Evolutionary conservation across 2,888 invertebrate genomes (phyloP).

Genomic region (Cryptops parisi): DNA sequence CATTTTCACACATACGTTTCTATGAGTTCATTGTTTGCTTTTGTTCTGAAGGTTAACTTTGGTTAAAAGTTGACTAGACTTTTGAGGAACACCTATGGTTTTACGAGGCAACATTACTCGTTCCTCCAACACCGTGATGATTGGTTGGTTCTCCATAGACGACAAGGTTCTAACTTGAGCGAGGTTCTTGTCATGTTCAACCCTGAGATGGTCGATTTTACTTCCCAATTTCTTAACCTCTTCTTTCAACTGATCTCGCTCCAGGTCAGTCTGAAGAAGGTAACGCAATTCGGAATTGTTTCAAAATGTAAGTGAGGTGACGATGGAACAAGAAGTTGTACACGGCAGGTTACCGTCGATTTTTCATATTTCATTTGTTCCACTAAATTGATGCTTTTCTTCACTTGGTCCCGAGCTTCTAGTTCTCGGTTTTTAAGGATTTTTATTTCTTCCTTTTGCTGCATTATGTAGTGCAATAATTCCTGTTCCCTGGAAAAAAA

Average conservation of each 20-base stretch:
- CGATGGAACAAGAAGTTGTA: neutral
- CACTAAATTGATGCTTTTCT: neutral
- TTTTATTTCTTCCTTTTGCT: neutral
- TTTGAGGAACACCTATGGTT: no score
- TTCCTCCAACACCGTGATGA: neutral
- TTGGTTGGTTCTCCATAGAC: neutral
- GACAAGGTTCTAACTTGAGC: neutral
- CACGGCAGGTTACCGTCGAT: neutral
- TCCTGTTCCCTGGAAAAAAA: neutral
- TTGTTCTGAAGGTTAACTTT: no score
- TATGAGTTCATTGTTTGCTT: no score
- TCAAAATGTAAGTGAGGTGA: neutral
- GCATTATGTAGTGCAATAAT: neutral
- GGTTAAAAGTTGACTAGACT: neutral
- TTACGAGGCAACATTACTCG: neutral
- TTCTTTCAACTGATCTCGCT: neutral
- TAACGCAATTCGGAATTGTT: neutral
- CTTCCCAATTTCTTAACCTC: neutral
- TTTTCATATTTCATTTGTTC: neutral
- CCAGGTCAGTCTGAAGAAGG: neutral
- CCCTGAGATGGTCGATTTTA: neutral
- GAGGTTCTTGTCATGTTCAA: neutral
- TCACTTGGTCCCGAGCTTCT: neutral
- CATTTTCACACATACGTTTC: no score
- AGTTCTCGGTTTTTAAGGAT: neutral